phyloP scores from a whole-genome alignment of 2,113 vertebrate species.

The Python bivittatus region DNA sequence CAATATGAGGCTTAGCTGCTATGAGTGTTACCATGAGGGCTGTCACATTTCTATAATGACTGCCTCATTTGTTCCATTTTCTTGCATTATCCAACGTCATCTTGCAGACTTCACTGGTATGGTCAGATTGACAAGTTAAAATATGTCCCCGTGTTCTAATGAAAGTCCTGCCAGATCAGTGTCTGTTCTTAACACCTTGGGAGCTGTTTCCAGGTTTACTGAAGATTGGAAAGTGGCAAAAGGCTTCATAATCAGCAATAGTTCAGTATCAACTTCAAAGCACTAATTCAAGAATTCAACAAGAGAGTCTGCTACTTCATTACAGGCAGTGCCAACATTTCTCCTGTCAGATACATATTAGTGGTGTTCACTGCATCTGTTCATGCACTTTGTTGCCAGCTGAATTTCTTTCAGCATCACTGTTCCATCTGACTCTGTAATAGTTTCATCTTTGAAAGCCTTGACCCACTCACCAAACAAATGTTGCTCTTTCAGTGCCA shows the following conservation, averaged over 20 bases:
- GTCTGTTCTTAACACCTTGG: neutral
- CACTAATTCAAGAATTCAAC: neutral
- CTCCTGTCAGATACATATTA: neutral
- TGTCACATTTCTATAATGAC: neutral
- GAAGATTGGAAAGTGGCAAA: neutral
- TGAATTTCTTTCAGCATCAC: neutral
- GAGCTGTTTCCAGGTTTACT: neutral
- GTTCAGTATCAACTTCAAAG: neutral
- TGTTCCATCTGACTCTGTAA: neutral
- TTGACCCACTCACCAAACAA: neutral
- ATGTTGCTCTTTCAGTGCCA: neutral
- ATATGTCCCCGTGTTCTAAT: neutral
- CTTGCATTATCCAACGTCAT: neutral
- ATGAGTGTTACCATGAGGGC: neutral
- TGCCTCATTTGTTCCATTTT: neutral
- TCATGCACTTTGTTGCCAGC: neutral
- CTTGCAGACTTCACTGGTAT: neutral
- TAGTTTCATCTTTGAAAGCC: conserved; percentile 1
- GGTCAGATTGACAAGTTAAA: neutral
- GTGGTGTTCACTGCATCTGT: neutral
- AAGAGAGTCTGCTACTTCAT: neutral
- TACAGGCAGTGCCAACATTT: neutral
- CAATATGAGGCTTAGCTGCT: neutral
- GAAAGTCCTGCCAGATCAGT: neutral
- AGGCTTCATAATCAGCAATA: neutral